A percentile compares a stretch with the other conserved stretches of the same genome.
Conservation (phyloP, 2,797 vertebrate species). For the Hypotaenidia okinawae region DNA sequence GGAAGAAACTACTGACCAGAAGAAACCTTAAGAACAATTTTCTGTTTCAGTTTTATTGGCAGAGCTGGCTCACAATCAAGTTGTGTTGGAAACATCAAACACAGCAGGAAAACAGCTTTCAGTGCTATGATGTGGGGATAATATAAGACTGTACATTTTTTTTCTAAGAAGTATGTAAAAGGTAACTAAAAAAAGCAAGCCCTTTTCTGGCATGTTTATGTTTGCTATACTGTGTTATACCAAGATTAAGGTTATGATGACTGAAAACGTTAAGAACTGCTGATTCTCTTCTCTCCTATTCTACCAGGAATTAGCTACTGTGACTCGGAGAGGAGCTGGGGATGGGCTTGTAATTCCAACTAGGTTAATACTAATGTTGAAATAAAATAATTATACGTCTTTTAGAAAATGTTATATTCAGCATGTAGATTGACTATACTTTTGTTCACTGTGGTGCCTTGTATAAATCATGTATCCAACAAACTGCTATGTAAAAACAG, state of each 20-base stretch:
- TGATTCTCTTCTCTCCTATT: neutral
- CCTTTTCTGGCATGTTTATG: neutral
- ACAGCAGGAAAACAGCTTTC: neutral
- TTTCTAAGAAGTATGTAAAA: neutral
- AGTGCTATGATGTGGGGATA: neutral
- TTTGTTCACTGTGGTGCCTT: conserved; percentile 31
- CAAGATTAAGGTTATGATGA: neutral
- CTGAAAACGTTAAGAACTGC: neutral
- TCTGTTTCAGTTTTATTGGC: neutral
- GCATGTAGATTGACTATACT: neutral
- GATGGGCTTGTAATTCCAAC: neutral
- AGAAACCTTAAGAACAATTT: neutral
- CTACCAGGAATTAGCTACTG: neutral
- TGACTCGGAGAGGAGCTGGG: neutral
- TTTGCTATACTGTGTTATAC: neutral
- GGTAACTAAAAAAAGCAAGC: neutral
- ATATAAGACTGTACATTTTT: neutral
- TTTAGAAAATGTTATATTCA: neutral
- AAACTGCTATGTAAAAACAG: neutral
- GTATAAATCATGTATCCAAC: neutral
- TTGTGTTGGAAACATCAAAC: neutral
- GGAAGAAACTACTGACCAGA: neutral
- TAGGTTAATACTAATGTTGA: conserved; percentile 33
- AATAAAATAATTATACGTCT: conserved; percentile 8
- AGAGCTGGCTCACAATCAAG: neutral